A percentile compares a stretch with the other conserved stretches of the same genome.
Evolutionary conservation across 1,140 invertebrate genomes (phyloP).

Genomic region (Hylaeus anthracinus): DNA sequence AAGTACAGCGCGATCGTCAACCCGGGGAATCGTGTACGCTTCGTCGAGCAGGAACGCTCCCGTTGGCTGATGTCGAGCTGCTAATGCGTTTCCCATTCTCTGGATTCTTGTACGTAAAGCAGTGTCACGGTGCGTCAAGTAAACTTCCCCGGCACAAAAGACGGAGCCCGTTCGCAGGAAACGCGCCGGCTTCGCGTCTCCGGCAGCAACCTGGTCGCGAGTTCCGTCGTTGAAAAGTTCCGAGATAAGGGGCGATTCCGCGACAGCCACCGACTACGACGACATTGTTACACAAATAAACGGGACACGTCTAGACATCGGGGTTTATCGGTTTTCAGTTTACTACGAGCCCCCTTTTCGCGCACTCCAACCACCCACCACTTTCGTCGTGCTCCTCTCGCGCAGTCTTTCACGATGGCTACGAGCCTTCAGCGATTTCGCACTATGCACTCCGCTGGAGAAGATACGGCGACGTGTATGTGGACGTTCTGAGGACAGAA

Average conservation of each 20-base stretch:
- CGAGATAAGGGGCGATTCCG: constrained; percentile 46
- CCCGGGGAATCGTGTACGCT: constrained; percentile 1
- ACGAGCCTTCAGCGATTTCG: no score
- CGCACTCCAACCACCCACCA: neutral
- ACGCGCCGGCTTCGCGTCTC: neutral
- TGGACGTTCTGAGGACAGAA: no score
- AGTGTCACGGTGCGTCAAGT: neutral
- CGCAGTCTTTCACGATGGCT: neutral
- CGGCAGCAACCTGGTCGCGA: constrained; percentile 7
- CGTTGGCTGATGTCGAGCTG: neutral
- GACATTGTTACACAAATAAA: constrained; percentile 65
- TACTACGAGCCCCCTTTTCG: constrained; percentile 44
- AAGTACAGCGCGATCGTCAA: neutral
- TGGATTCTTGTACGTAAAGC: constrained; percentile 11
- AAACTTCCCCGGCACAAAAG: constrained; percentile 45
- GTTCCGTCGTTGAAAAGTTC: constrained; percentile 50
- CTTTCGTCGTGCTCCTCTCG: neutral
- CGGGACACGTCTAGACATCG: constrained; percentile 60
- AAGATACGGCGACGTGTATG: no score
- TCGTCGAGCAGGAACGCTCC: constrained; percentile 30
- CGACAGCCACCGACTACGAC: constrained; percentile 25
- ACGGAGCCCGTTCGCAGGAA: neutral
- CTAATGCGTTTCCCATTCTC: constrained; percentile 35
- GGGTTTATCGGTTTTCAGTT: constrained; percentile 66
- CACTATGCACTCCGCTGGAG: no score